phyloP scores from a whole-genome alignment of 2,888 invertebrate genomes.

The Acheta domesticus region DNA sequence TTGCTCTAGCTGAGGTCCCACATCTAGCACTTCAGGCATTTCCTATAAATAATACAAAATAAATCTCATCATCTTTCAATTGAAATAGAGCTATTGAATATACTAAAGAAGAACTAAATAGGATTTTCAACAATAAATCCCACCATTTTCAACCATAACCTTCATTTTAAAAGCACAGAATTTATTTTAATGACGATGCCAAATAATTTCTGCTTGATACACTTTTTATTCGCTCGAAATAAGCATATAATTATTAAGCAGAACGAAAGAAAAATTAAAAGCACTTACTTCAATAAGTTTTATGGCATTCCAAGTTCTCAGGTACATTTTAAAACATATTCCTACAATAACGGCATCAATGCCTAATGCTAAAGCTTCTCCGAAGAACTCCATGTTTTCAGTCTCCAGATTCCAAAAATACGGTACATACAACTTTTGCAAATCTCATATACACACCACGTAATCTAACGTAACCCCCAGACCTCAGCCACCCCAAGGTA shows the following conservation, averaged over 20 bases:
- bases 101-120: too few species aligned
- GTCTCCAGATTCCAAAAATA: background rate
- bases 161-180: slow-evolving; percentile 26
- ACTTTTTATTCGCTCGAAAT: slow-evolving; percentile 32
- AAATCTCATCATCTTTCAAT: background rate
- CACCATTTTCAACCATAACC: slow-evolving; percentile 27
- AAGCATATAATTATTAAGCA: too few species aligned
- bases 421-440: background rate
- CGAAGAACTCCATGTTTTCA: slow-evolving; percentile 67
- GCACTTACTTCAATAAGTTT: slow-evolving; percentile 63
- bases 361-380: slow-evolving; percentile 70
- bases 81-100: background rate
- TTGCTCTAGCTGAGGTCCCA: slow-evolving; percentile 61
- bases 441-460: background rate
- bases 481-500: too few species aligned
- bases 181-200: background rate
- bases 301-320: slow-evolving; percentile 68
- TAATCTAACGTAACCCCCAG: too few species aligned
- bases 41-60: background rate
- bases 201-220: slow-evolving; percentile 26
- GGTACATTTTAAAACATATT: slow-evolving; percentile 69
- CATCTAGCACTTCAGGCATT: slow-evolving; percentile 52
- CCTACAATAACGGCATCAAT: slow-evolving; percentile 72
- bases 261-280: too few species aligned
- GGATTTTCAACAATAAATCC: background rate